Percentiles rank a stretch among this genome's conserved stretches.
These are phyloP conservation scores for Gasterosteus nipponicus DNA, from an alignment of 2,113 vertebrate species.

Conservation along the genomic window DNA sequence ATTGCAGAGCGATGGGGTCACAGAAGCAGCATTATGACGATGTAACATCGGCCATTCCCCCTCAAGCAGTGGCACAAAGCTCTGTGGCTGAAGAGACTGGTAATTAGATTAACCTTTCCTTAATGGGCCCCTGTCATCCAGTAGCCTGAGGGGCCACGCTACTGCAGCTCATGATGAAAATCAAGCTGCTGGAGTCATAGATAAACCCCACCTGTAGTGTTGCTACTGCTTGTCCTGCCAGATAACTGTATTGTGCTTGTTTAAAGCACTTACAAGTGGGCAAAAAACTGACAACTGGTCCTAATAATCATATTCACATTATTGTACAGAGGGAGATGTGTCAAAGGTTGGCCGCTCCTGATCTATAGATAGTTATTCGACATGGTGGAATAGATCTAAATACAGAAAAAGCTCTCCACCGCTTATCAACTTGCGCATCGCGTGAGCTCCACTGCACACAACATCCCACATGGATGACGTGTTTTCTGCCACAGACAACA, in stretches of 20 bases:
- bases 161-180: slow-evolving; percentile 35
- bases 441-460: background rate
- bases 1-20: slow-evolving; percentile 47
- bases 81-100: slow-evolving; percentile 62
- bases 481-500: background rate
- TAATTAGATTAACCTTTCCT: slow-evolving; percentile 82
- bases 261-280: slow-evolving; percentile 2
- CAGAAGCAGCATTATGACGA: slow-evolving; percentile 57
- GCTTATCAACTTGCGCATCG: background rate
- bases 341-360: background rate
- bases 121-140: slow-evolving; percentile 77
- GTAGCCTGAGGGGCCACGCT: slow-evolving; percentile 59
- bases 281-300: background rate
- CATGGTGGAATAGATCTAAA: background rate
- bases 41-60: slow-evolving; percentile 50
- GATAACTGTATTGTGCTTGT: background rate
- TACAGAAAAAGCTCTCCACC: background rate
- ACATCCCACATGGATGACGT: background rate
- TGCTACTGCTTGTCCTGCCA: slow-evolving; percentile 5
- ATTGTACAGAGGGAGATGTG: background rate
- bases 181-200: slow-evolving; percentile 39
- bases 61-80: slow-evolving; percentile 66
- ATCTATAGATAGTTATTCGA: background rate
- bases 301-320: background rate
- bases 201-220: slow-evolving; percentile 38